Conservation (phyloP, 2,113 vertebrate species). For the Paraplagusia blochii region DNA sequence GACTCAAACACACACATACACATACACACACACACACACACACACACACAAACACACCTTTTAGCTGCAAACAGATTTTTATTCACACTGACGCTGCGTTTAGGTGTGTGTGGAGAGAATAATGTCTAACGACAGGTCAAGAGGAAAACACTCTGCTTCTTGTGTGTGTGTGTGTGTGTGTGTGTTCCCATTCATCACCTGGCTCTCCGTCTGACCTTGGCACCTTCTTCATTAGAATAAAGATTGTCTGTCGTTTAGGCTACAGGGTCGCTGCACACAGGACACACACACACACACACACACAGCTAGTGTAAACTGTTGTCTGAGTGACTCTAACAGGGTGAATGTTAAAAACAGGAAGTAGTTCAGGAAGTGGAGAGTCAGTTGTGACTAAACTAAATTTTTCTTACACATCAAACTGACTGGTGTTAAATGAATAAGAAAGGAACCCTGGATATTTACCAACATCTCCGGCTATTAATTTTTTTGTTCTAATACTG, state of each 20-base stretch:
- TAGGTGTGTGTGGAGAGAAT: constrained; percentile 25
- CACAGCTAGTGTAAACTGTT: not conserved
- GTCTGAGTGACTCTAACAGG: not conserved
- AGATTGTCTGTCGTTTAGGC: constrained; percentile 98
- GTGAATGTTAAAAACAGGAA: not conserved
- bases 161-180: constrained; percentile 51
- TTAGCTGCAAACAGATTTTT: constrained; percentile 16
- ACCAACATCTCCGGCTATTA: too few relatives aligned
- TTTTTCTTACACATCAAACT: too few relatives aligned
- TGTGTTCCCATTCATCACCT: constrained; percentile 89
- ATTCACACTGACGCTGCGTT: constrained; percentile 36
- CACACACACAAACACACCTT: not conserved
- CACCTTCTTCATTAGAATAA: constrained; percentile 99
- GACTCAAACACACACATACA: not conserved
- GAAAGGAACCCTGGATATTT: too few relatives aligned
- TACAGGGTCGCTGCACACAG: constrained; percentile 84
- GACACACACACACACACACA: constrained; percentile 77
- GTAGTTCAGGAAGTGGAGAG: not conserved
- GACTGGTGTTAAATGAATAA: too few relatives aligned
- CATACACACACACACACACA: not conserved
- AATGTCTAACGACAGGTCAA: constrained; percentile 45
- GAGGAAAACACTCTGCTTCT: constrained; percentile 60
- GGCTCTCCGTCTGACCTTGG: constrained; percentile 95
- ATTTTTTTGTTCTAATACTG: too few relatives aligned
- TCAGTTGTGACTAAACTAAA: too few relatives aligned